These are phyloP conservation scores for Charadrius vociferus DNA, from an alignment of 2,113 vertebrate species.

Conservation along the genomic window DNA sequence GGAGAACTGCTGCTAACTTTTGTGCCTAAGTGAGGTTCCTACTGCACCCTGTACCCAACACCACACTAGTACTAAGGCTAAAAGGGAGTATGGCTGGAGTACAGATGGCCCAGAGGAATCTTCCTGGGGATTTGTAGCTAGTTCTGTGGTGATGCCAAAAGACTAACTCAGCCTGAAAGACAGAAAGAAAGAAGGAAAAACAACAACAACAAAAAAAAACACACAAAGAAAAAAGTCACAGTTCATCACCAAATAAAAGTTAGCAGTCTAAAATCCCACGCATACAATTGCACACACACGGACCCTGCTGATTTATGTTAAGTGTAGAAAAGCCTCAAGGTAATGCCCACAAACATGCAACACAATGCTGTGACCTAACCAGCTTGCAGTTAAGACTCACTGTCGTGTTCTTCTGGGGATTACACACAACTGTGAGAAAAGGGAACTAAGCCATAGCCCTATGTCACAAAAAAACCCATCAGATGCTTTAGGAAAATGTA, in stretches of 20 bases:
- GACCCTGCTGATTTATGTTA: not conserved
- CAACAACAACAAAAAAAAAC: no score
- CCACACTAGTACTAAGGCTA: not conserved
- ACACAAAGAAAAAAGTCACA: not conserved
- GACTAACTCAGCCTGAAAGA: not conserved
- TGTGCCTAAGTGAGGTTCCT: not conserved
- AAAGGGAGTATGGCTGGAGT: not conserved
- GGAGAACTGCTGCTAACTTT: not conserved
- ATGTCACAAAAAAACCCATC: not conserved
- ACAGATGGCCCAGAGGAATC: not conserved
- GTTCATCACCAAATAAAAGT: not conserved
- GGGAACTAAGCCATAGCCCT: not conserved
- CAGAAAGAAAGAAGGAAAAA: no score
- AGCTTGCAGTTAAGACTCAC: not conserved
- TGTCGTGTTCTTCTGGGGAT: not conserved
- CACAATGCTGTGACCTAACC: not conserved
- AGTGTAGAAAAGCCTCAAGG: not conserved
- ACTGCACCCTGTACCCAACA: not conserved
- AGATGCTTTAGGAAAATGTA: not conserved
- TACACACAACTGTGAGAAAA: not conserved
- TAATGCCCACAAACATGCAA: not conserved
- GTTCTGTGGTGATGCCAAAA: not conserved
- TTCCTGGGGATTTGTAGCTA: not conserved
- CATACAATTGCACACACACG: not conserved
- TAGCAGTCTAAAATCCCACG: not conserved